Evolutionary conservation across 2,888 invertebrate genomes (phyloP).

Genomic region (Hipparchia semele): DNA sequence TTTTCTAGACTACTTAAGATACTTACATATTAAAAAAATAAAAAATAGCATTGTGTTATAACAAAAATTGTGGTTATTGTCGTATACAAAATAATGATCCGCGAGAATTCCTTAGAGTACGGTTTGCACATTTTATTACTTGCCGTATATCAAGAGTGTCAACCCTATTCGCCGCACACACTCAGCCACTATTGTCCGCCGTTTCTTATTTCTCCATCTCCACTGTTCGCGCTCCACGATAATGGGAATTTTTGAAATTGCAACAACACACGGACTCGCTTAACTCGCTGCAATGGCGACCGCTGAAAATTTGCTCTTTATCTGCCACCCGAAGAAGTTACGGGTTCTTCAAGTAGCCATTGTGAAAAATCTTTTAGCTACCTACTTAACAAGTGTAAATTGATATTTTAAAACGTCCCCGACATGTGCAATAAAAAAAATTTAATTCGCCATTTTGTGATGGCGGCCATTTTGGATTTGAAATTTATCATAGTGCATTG

Average conservation of each 20-base stretch:
- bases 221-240: slow-evolving; percentile 71
- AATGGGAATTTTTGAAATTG: slow-evolving; percentile 81
- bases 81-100: slow-evolving; percentile 12
- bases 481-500: too few species aligned
- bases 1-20: too few species aligned
- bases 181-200: slow-evolving; percentile 62
- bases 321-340: slow-evolving; percentile 52
- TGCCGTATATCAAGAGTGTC: slow-evolving; percentile 21
- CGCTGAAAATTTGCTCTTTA: slow-evolving; percentile 62
- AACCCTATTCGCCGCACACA: slow-evolving; percentile 35
- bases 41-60: too few species aligned
- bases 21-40: too few species aligned
- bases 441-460: too few species aligned
- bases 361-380: slow-evolving; percentile 19
- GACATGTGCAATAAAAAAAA: neutral
- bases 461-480: too few species aligned
- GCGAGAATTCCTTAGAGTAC: slow-evolving; percentile 1
- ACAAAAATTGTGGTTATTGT: slow-evolving; percentile 10
- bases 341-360: slow-evolving; percentile 48
- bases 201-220: slow-evolving; percentile 74
- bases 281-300: slow-evolving; percentile 54
- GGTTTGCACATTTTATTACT: slow-evolving; percentile 17
- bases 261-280: slow-evolving; percentile 76
- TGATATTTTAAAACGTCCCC: too few species aligned
- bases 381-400: neutral